These are phyloP conservation scores for Coptotermes formosanus DNA, from an alignment of 1,140 invertebrate genomes.

Conservation along the genomic window DNA sequence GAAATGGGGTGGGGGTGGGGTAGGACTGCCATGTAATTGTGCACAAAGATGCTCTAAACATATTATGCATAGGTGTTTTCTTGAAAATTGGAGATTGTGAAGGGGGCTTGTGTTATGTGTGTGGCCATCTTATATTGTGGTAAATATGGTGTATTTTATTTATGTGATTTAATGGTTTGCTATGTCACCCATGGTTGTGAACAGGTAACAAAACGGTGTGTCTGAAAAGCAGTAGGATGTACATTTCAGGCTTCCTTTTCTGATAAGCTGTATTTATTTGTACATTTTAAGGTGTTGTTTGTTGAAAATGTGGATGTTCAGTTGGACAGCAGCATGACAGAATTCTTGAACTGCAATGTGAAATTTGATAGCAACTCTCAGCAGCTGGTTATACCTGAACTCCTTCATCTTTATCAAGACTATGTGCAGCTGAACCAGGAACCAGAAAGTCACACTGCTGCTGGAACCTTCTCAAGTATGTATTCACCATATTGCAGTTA, in stretches of 20 bases:
- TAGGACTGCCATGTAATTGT: no score
- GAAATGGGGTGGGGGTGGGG: no score
- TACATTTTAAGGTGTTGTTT: not conserved
- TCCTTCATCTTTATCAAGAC: slow-evolving; percentile 19
- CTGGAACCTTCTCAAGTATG: not conserved
- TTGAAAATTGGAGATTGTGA: no score
- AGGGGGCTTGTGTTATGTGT: no score
- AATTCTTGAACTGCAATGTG: slow-evolving; percentile 22
- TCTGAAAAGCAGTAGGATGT: no score
- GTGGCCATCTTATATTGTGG: no score
- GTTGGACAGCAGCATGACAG: slow-evolving; percentile 24
- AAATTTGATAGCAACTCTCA: not conserved
- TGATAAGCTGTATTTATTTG: not conserved
- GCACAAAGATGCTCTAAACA: no score
- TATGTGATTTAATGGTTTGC: no score
- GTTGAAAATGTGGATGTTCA: slow-evolving; percentile 31
- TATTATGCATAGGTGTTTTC: no score
- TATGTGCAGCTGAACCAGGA: slow-evolving; percentile 25
- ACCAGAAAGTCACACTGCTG: slow-evolving; percentile 21
- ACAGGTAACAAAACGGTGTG: no score
- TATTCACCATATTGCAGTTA: not conserved
- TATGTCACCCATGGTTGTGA: no score
- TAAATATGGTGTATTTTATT: no score
- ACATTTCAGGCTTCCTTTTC: not conserved
- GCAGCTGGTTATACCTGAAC: slow-evolving; percentile 14